Conservation (phyloP, 2,797 vertebrate genomes). For the Cygnus olor region DNA sequence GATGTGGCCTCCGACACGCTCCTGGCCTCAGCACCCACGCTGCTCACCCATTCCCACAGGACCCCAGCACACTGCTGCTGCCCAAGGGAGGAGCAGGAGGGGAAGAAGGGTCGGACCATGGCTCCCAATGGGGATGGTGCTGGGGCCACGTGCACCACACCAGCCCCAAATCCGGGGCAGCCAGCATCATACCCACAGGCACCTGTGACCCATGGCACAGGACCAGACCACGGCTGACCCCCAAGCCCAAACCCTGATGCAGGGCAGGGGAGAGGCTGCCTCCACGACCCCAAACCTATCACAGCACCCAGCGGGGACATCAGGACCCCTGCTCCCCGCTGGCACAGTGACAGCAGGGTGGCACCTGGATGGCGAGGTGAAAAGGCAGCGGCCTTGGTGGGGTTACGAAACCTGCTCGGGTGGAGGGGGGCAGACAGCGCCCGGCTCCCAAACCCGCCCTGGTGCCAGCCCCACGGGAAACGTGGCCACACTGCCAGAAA, state of each 20-base stretch:
- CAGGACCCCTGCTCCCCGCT: background rate
- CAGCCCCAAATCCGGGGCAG: background rate
- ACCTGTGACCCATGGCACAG: fast-evolving
- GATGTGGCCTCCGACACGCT: fast-evolving
- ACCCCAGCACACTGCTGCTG: background rate
- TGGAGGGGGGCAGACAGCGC: slow-evolving; percentile 15
- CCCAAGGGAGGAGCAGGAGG: background rate
- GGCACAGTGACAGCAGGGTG: background rate
- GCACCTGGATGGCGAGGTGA: fast-evolving
- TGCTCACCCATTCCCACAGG: fast-evolving
- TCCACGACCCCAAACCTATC: background rate
- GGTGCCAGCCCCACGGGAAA: background rate
- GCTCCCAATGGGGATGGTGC: background rate
- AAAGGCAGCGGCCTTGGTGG: background rate
- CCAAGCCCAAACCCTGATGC: fast-evolving
- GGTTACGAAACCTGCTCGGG: slow-evolving; percentile 53
- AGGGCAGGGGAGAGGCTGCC: fast-evolving
- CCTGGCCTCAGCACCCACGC: fast-evolving
- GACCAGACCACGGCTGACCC: background rate
- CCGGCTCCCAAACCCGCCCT: slow-evolving; percentile 39
- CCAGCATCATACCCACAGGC: fast-evolving
- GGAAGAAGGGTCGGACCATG: background rate
- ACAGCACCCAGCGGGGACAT: background rate
- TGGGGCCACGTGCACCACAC: fast-evolving
- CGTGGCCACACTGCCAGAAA: background rate